Percentiles rank a stretch among this genome's conserved stretches.
Conservation (phyloP, 2,888 invertebrate genomes). For the Nomada fabriciana region DNA sequence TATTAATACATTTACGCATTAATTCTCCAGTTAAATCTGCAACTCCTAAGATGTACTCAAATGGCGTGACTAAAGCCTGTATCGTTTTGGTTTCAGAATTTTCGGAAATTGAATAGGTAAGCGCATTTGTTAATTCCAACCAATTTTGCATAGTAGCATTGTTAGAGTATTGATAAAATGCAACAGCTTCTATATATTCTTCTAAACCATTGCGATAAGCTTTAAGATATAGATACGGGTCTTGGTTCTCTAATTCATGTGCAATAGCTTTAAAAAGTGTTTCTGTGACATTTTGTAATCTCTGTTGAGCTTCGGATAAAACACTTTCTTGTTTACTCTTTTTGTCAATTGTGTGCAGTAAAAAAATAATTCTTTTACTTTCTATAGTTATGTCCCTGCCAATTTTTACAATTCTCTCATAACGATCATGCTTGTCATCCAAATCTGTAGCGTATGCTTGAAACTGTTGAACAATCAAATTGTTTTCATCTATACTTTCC, state of each 20-base stretch:
- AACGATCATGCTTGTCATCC: constrained; percentile 92
- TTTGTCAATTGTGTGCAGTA: constrained; percentile 90
- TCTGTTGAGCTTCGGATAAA: constrained; percentile 88
- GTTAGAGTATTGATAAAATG: constrained; percentile 90
- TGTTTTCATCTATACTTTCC: constrained; percentile 85
- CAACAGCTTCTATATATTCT: constrained; percentile 94
- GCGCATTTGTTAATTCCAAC: constrained; percentile 86
- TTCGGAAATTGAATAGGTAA: constrained; percentile 83
- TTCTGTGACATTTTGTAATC: constrained; percentile 88
- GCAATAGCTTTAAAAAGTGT: constrained; percentile 89
- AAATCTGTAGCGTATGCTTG: constrained; percentile 88
- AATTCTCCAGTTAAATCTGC: constrained; percentile 95
- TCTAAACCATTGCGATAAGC: constrained; percentile 90
- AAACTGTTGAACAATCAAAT: constrained; percentile 87
- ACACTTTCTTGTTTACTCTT: constrained; percentile 86
- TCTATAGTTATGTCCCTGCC: constrained; percentile 95
- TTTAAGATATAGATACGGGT: constrained; percentile 89
- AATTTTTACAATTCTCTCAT: constrained; percentile 92
- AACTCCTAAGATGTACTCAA: constrained; percentile 90
- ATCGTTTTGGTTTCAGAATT: constrained; percentile 64
- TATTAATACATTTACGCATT: constrained; percentile 95
- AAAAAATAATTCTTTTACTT: constrained; percentile 95
- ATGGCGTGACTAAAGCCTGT: constrained; percentile 82
- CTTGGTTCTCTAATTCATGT: constrained; percentile 89
- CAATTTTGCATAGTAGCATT: constrained; percentile 87